These are phyloP conservation scores for Cyclophora punctaria DNA, from an alignment of 2,888 invertebrate genomes.

Conservation along the genomic window DNA sequence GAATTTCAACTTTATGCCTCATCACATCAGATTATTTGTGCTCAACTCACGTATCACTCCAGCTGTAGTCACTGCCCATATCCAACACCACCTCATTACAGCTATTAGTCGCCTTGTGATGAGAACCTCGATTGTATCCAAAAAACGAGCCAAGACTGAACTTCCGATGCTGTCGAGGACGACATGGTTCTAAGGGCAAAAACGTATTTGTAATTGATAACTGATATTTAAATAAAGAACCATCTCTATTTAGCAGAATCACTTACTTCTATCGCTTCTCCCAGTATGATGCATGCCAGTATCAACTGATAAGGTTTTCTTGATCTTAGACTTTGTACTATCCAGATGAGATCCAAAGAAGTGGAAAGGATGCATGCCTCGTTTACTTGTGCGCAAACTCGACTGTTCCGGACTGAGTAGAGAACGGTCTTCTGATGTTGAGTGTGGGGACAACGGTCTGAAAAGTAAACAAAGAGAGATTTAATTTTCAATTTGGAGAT, in stretches of 20 bases:
- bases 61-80: constrained; percentile 64
- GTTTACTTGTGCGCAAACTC: constrained; percentile 46
- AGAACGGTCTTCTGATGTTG: constrained; percentile 60
- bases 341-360: constrained; percentile 67
- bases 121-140: constrained; percentile 43
- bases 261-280: constrained; percentile 52
- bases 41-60: constrained; percentile 58
- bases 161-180: constrained; percentile 55
- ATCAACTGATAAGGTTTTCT: constrained; percentile 68
- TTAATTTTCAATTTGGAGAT: no score
- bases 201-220: no score
- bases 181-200: constrained; percentile 24
- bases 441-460: constrained; percentile 67
- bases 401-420: constrained; percentile 63
- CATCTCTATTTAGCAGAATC: not conserved
- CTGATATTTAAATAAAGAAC: not conserved
- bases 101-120: constrained; percentile 40
- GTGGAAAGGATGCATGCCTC: constrained; percentile 55
- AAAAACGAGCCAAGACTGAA: constrained; percentile 69
- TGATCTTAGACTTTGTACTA: constrained; percentile 61
- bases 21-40: not conserved
- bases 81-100: constrained; percentile 63
- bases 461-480: not conserved
- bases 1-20: no score
- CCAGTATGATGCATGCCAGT: constrained; percentile 73